Conservation (phyloP, 2,888 invertebrate species). For the Trypoxylon attenuatum region DNA sequence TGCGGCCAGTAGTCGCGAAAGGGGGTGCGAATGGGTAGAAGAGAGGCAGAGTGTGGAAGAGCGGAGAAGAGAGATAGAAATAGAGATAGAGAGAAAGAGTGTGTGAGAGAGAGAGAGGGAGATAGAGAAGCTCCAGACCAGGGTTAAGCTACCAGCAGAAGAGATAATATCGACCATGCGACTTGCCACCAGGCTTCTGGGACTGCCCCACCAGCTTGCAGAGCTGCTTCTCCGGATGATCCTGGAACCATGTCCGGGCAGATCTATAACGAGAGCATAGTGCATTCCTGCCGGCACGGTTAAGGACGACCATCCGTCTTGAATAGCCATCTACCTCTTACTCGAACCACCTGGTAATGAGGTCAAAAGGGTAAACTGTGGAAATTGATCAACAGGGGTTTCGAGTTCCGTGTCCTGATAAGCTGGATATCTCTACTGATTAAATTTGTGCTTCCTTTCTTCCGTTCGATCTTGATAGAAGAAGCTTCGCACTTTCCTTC, state of each 20-base stretch:
- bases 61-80: slow-evolving; percentile 18
- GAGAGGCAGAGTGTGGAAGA: slow-evolving; percentile 11
- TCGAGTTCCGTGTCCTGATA: slow-evolving; percentile 55
- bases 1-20: slow-evolving; percentile 37
- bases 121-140: slow-evolving; percentile 21
- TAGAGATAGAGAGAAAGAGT: neutral
- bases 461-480: no score
- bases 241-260: slow-evolving; percentile 9
- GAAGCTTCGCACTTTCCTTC: no score
- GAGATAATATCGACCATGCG: slow-evolving; percentile 55
- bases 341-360: slow-evolving; percentile 43
- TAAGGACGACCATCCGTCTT: slow-evolving; percentile 29
- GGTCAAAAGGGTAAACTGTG: slow-evolving; percentile 50
- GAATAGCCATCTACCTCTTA: slow-evolving; percentile 3
- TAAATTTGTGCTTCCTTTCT: no score
- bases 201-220: no score
- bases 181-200: slow-evolving; percentile 38
- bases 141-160: slow-evolving; percentile 42
- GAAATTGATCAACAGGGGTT: slow-evolving; percentile 61
- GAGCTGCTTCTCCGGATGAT: slow-evolving; percentile 3
- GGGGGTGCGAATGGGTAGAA: slow-evolving; percentile 27
- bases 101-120: slow-evolving; percentile 6
- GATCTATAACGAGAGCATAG: slow-evolving; percentile 31
- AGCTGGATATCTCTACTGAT: slow-evolving; percentile 46
- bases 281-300: slow-evolving; percentile 48